Conservation (phyloP, 2,888 invertebrate genomes). For the Cryptus armator region DNA sequence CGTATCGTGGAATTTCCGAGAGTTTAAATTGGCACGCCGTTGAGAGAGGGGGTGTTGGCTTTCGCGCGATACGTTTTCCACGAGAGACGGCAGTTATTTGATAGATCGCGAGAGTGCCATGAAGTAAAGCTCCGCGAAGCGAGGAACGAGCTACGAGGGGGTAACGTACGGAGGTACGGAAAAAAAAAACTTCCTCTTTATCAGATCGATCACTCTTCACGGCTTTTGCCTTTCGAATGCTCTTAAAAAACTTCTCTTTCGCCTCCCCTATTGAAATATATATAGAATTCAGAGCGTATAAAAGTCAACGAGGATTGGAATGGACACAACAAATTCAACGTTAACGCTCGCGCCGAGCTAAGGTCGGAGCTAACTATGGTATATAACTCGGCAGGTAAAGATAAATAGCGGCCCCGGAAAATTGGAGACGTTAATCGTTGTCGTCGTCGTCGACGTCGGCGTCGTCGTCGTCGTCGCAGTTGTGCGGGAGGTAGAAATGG, state of each 20-base stretch:
- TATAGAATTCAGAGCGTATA: not conserved
- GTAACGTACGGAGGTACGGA: not conserved
- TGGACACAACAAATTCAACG: not conserved
- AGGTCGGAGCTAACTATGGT: not conserved
- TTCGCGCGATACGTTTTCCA: not conserved
- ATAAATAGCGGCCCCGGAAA: constrained; percentile 42
- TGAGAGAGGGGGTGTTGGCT: not conserved
- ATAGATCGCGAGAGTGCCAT: constrained; percentile 1
- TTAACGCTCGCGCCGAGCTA: not conserved
- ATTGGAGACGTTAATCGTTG: constrained; percentile 48
- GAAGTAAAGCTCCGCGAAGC: not conserved
- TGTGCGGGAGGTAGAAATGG: constrained; percentile 11
- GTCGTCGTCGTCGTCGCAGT: not conserved
- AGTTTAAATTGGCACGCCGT: not conserved
- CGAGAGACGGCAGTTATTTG: constrained; percentile 2
- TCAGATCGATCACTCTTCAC: constrained; percentile 2
- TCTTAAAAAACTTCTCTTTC: not conserved
- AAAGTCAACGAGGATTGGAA: not conserved
- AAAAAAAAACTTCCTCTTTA: not conserved
- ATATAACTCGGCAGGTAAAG: constrained; percentile 19
- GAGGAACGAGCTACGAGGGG: no score
- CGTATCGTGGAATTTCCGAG: not conserved
- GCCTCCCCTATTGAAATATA: not conserved
- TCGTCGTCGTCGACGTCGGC: constrained; percentile 18
- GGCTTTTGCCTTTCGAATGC: not conserved